Evolutionary conservation across 2,888 invertebrate species (phyloP), one percentile per base, ranked within the genome.

Genomic region (Tetheella fluctuosa): DNA sequence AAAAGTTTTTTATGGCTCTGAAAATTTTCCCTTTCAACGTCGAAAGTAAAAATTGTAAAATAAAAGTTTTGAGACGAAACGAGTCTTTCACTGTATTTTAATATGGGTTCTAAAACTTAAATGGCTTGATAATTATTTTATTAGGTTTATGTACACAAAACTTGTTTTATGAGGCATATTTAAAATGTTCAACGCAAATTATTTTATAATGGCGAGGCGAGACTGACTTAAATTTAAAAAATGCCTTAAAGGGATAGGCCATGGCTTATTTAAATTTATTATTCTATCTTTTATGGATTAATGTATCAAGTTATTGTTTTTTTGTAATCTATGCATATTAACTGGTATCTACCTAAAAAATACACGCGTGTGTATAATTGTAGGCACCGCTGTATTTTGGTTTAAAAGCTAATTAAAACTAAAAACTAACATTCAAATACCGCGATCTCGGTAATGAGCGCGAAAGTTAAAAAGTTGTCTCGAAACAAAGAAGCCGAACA

Each of bases 401-500:
- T 8, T 30, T 7, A 30, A 54, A 53, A 17, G 54, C 54, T 54
- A 30, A 54, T 55, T 55, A 55, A 55, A 55, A 55, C 30, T 55
- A 55, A 12, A 54, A 34, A 20, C 23, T 17, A 55, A 55, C 25
- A 34, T 34, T 0, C 20, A 20, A 23, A 20, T 20, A 23, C 25
- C 20, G 55, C 20, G 37, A 34, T 20, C 37, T 23, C 34, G 17
- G 69, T 77, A 76, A 80, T 77, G 69, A 74, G 69, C 57, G 60
- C 64, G 13, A 63, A 48, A 68, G 69, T 70, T 71, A 69, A 69
- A 74, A 74, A 65, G 65, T 69, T 63, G 64, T 68, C 66, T 61
- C 73, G 81, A 83, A 83, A 86, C 88, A 87, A 83, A 88, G 85
- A 83, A 84, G 84, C 81, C 70, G 34, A 80, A 77, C 80, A 79